Evolutionary conservation across 1,140 invertebrate species (phyloP), one percentile per base, ranked within the genome.

Genomic region (Anastrepha obliqua): DNA sequence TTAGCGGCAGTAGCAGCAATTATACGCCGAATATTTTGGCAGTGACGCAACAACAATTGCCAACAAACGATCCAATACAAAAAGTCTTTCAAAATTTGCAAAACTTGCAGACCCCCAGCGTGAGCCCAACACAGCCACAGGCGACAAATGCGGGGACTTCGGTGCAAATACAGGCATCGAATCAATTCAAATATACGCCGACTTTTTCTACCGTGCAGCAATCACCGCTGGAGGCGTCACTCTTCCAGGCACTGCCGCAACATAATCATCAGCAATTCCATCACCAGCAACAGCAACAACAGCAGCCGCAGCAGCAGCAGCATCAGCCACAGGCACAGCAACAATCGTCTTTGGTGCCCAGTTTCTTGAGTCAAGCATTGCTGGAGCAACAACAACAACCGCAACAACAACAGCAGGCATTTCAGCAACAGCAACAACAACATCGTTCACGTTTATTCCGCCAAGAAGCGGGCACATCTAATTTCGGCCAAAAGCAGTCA

Each of bases 401-500:
- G 29, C 29, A 29, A 29, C 29, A 29, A 29, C 29, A 29, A 29
- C 29, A 29, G 29, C 29, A 29, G 29, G 29, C 29, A 29, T 29
- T 29, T 29, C 29, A 29, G 29, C 89, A 89, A 51, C 88, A 89
- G 11, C 90, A 92, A 39, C 91, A 90, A 81, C 89, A 89, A 0
- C 89, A 93, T 60, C 89, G 92, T 55, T 93, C 91, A 44, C 90
- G 94, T 9, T 90, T 94, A 8, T 94, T 94, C 89, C 91, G 94
- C 11, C 94, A 94, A 88, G 94, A 95, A 90, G 89, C 91, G 20
- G 91, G 90, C 60, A 93, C 92, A 6, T 93, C 91, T 5, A 94
- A 94, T 88, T 94, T 93, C 47, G 92, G 92, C 11, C 87, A 92
- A 44, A 92, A 92, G 65, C 87, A 89, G 78, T 70, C 87, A 64